phyloP scores from a whole-genome alignment of 92 coral and sea anemone genomes.

The Porites lobata region DNA sequence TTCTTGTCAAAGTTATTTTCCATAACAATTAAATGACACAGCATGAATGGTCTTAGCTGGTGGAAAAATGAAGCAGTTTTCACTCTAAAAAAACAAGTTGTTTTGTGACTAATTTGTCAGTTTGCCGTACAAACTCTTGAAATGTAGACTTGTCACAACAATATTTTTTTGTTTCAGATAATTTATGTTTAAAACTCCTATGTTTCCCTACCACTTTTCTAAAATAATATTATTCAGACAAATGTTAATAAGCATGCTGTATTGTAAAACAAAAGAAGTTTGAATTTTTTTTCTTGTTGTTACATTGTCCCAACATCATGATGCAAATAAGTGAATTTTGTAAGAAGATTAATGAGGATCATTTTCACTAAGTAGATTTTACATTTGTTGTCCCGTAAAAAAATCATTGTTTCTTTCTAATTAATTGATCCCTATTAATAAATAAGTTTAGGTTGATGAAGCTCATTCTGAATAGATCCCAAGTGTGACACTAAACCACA shows the following conservation, averaged over 20 bases:
- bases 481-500: background rate
- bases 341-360: background rate
- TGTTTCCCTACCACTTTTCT: too few species aligned
- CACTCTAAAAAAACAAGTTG: background rate
- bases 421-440: background rate
- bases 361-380: background rate
- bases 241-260: too few species aligned
- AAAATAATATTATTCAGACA: too few species aligned
- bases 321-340: background rate
- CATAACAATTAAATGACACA: conserved; percentile 38
- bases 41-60: conserved; percentile 8
- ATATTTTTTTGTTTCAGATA: too few species aligned
- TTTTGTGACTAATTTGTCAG: background rate
- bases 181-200: too few species aligned
- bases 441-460: background rate
- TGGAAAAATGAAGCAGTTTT: background rate
- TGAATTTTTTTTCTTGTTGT: too few species aligned
- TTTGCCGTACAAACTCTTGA: background rate
- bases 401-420: background rate
- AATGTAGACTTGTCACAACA: too few species aligned
- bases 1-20: conserved; percentile 1
- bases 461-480: background rate
- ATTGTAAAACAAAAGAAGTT: too few species aligned
- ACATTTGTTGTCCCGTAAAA: background rate
- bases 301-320: too few species aligned